A percentile compares a stretch with the other conserved stretches of the same genome.
Conservation (phyloP, 2,888 invertebrate genomes). For the Bombylius major region DNA sequence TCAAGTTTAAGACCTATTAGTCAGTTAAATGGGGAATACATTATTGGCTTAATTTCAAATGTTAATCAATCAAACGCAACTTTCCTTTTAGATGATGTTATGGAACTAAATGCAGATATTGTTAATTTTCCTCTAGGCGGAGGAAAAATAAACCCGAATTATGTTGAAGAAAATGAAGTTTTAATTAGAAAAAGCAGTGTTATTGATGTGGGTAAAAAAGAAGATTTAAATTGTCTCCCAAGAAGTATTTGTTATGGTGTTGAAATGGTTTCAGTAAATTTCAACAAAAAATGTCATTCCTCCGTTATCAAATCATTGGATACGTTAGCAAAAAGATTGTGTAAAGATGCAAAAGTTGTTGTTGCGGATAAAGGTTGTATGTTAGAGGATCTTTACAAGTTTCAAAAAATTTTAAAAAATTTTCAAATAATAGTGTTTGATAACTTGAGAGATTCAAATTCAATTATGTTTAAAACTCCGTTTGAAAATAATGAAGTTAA, state of each 20-base stretch:
- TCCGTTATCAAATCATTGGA: neutral
- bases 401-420: slow-evolving; percentile 3
- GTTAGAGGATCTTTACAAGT: slow-evolving; percentile 1
- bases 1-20: neutral
- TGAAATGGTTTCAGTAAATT: neutral
- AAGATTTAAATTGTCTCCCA: neutral
- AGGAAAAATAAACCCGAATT: neutral
- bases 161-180: neutral
- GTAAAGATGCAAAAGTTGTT: neutral
- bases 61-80: no score
- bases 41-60: neutral
- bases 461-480: slow-evolving; percentile 4
- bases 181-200: neutral
- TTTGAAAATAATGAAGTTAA: no score
- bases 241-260: slow-evolving; percentile 1
- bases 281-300: neutral
- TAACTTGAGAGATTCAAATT: neutral
- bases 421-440: slow-evolving; percentile 6
- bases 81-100: no score
- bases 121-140: neutral
- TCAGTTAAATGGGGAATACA: neutral
- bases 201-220: slow-evolving; percentile 2
- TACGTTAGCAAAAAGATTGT: neutral
- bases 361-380: neutral
- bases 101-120: no score